A percentile compares a stretch with the other conserved stretches of the same genome.
Conservation (phyloP, 2,888 invertebrate genomes). For the Caenorhabditis angaria region DNA sequence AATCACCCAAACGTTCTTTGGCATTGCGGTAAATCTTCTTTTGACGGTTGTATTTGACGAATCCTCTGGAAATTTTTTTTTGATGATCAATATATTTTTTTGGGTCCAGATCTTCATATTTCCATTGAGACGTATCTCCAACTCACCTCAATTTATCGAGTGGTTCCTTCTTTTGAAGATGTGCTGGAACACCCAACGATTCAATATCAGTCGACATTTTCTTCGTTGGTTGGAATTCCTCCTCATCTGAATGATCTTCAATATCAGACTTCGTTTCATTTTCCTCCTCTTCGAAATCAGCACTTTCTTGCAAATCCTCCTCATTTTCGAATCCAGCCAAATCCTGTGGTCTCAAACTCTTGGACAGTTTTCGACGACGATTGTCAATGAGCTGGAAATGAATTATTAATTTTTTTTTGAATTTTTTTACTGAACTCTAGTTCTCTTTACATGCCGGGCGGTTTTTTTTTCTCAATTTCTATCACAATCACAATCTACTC, state of each 20-base stretch:
- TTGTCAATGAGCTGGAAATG: conserved; percentile 49
- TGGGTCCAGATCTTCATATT: too few relatives aligned
- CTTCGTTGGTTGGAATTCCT: conserved; percentile 23
- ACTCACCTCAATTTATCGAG: conserved; percentile 71
- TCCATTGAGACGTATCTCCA: too few relatives aligned
- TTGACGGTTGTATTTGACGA: conserved; percentile 94
- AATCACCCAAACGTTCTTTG: conserved; percentile 87
- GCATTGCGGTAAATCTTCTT: conserved; percentile 86
- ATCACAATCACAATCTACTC: conserved; percentile 39
- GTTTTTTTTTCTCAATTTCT: conserved; percentile 11
- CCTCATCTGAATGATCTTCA: conserved; percentile 78
- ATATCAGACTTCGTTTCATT: conserved; percentile 46
- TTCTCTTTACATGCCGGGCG: not conserved
- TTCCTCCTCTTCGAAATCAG: conserved; percentile 46
- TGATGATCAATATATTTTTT: not conserved
- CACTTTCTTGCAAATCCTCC: conserved; percentile 59
- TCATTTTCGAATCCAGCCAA: conserved; percentile 67
- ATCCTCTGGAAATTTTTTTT: conserved; percentile 79
- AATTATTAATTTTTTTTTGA: not conserved
- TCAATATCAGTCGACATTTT: conserved; percentile 64
- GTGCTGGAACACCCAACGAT: conserved; percentile 53
- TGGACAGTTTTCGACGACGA: conserved; percentile 62
- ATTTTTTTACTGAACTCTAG: not conserved
- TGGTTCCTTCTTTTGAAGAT: conserved; percentile 57
- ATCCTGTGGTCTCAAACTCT: conserved; percentile 64